Percentiles rank a stretch among this genome's conserved stretches.
phyloP scores from a whole-genome alignment of 2,888 invertebrate genomes.

The Danaus chrysippus region DNA sequence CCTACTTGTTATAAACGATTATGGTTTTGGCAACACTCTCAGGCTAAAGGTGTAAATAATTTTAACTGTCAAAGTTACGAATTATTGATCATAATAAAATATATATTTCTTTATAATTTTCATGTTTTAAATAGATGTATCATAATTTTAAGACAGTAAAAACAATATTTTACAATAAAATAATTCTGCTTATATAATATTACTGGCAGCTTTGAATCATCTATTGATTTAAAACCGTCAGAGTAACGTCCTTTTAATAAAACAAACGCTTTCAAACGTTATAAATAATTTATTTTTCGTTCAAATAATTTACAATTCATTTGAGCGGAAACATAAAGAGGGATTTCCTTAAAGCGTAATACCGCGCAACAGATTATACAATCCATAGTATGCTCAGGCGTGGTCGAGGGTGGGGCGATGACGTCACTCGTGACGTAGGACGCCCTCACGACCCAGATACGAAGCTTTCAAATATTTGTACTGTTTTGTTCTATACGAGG shows the following conservation, averaged over 20 bases:
- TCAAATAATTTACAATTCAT: not conserved
- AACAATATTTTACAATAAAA: no score
- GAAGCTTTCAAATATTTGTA: slow-evolving; percentile 18
- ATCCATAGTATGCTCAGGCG: slow-evolving; percentile 38
- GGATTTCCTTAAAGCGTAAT: slow-evolving; percentile 1
- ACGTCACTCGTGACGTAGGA: slow-evolving; percentile 53
- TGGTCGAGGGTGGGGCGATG: slow-evolving; percentile 55
- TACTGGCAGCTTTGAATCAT: no score
- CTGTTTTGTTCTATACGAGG: slow-evolving; percentile 9
- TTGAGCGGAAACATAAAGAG: not conserved
- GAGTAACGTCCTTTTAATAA: not conserved
- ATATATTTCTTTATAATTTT: no score
- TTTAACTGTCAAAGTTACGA: no score
- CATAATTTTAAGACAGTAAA: no score
- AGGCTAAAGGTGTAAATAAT: no score
- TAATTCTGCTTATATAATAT: no score
- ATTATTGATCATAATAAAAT: no score
- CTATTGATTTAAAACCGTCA: no score
- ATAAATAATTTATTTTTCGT: slow-evolving; percentile 1
- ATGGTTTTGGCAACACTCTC: no score
- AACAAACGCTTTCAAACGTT: not conserved
- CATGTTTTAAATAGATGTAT: no score
- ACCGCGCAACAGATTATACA: slow-evolving; percentile 11
- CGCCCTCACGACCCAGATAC: slow-evolving; percentile 33
- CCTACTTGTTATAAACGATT: no score